Base-by-base conservation (phyloP, 2,888 invertebrate species). In the Apodemia mormo region DNA sequence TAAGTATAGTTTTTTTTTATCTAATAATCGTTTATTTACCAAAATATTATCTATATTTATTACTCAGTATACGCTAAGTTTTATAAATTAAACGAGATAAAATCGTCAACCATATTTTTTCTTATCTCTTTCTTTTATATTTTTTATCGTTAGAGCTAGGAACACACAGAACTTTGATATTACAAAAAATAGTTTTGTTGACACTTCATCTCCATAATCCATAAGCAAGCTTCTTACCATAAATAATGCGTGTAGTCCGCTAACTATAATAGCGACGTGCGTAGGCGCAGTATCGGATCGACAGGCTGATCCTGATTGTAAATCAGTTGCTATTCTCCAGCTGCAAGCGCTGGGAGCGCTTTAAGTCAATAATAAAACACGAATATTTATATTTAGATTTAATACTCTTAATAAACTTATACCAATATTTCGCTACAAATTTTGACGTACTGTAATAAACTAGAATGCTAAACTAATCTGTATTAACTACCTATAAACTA, bases 221-320 rank as follows among this genome's bases (percentile, higher is more conserved):
- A 85, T 83, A 82, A 80, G 82, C 88, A 91, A 92, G 90, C 92
- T 91, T 85, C 92, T 93, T 92, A 93, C 89, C 90, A 93, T 93
- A 93, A 92, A 93, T 93, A 92, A 93, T 90, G 83, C 89, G 86
- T 90, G 92, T 92, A 87, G 87, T 79, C 52, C 86, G 85, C 86
- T 86, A 87, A 89, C 87, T 87, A 87, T 90, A 88, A 91, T 88
- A 86, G 86, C 83, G 80, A 78, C 76, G 78, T 82, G 91, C 90
- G 91, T 92, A 85, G 92, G 92, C 89, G 90, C 85, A 83, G 78
- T 83, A 82, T 79, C 83, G 86, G 89, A 92, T 91, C 92, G 90
- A 90, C 90, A 89, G 86, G 77, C 83, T 86, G 84, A 86, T 86
- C 85, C 88, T 88, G 92, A 92, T 92, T 92, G 89, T 92, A 93